These are phyloP conservation scores for Blastomussa wellsi DNA, from an alignment of 92 coral and sea anemone genomes.

Conservation along the genomic window DNA sequence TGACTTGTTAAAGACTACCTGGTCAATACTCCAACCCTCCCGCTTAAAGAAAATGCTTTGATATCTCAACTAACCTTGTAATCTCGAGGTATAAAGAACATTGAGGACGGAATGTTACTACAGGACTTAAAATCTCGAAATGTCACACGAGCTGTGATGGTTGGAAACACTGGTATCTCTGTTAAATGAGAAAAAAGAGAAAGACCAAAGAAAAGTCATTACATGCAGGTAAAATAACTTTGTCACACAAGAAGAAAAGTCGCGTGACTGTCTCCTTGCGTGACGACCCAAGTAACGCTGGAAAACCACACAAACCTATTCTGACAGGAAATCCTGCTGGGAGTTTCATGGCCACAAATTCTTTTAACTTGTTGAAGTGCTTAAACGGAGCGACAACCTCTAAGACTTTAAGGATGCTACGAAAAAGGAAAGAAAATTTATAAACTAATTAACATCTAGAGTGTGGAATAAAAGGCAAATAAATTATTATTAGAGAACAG, in stretches of 20 bases:
- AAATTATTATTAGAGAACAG: neutral
- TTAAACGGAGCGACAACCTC: constrained; percentile 97
- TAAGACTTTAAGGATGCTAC: constrained; percentile 82
- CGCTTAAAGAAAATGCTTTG: neutral
- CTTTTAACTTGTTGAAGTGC: constrained; percentile 92
- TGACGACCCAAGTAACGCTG: neutral
- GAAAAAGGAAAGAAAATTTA: neutral
- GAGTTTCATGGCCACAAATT: constrained; percentile 96
- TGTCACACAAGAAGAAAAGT: neutral
- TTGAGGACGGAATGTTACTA: constrained; percentile 83
- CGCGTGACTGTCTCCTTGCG: neutral
- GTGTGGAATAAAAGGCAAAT: neutral
- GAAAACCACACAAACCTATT: constrained; percentile 72
- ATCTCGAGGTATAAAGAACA: constrained; percentile 97
- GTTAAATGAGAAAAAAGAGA: neutral
- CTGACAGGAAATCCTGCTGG: constrained; percentile 98
- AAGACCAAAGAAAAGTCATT: too few relatives aligned
- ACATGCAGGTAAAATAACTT: too few relatives aligned
- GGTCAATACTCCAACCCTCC: neutral
- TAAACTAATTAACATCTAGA: neutral
- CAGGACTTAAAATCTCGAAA: constrained; percentile 89
- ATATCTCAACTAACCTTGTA: constrained; percentile 71
- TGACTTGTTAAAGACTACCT: neutral
- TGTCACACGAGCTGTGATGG: constrained; percentile 90
- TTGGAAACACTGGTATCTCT: constrained; percentile 98